Conservation (phyloP, 2,888 invertebrate species). For the Dicyrtomina minuta region DNA sequence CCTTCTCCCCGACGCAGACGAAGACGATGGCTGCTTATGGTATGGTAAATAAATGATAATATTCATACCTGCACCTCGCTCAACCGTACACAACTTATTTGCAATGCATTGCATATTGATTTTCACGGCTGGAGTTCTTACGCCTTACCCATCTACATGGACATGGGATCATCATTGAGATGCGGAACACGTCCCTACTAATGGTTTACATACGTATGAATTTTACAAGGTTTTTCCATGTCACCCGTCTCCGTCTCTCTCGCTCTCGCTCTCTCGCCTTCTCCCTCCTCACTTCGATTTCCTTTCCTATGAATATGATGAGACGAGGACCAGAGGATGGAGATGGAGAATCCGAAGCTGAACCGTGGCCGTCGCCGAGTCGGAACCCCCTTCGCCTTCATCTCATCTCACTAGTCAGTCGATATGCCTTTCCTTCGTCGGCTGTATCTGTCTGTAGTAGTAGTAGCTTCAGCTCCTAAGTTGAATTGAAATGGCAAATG, state of each 20-base stretch:
- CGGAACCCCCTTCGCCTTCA: neutral
- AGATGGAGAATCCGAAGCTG: too few species aligned
- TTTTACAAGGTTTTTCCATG: slow-evolving; percentile 38
- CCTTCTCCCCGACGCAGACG: too few species aligned
- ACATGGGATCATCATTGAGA: slow-evolving; percentile 45
- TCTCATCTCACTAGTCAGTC: too few species aligned
- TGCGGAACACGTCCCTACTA: slow-evolving; percentile 46
- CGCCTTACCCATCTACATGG: slow-evolving; percentile 5
- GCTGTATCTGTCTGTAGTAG: too few species aligned
- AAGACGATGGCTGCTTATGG: neutral
- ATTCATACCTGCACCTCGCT: slow-evolving; percentile 27
- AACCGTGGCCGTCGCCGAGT: too few species aligned
- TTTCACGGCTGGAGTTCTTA: slow-evolving; percentile 37
- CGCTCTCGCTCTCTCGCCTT: slow-evolving; percentile 4
- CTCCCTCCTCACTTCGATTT: neutral
- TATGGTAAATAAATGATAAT: slow-evolving; percentile 32
- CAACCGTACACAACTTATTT: slow-evolving; percentile 27
- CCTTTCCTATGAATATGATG: neutral
- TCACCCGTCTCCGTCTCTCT: slow-evolving; percentile 30
- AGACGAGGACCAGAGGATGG: too few species aligned
- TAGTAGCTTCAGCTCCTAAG: too few species aligned
- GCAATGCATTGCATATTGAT: slow-evolving; percentile 52
- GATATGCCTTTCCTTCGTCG: too few species aligned
- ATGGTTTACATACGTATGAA: slow-evolving; percentile 38
- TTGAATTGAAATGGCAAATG: too few species aligned